These are phyloP conservation scores for Lagria hirta DNA, from an alignment of 2,888 invertebrate genomes.

Conservation along the genomic window DNA sequence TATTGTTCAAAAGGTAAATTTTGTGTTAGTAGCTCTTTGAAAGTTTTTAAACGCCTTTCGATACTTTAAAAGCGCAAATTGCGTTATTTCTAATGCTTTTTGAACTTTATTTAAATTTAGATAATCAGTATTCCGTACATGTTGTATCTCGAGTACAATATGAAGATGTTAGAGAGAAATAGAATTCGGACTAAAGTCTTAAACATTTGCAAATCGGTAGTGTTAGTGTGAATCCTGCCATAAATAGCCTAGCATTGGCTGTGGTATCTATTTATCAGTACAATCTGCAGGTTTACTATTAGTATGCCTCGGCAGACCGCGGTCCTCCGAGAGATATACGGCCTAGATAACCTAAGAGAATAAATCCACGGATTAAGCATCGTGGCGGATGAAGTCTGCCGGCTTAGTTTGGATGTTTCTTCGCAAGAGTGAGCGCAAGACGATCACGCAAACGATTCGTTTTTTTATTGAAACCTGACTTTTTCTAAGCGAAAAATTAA, in stretches of 20 bases:
- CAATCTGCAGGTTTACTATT: constrained; percentile 55
- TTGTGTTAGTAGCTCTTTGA: too few species aligned
- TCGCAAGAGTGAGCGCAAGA: constrained; percentile 18
- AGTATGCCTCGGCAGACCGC: constrained; percentile 53
- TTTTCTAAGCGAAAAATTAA: constrained; percentile 18
- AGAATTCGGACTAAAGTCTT: too few species aligned
- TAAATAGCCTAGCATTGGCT: constrained; percentile 50
- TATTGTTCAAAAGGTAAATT: too few species aligned
- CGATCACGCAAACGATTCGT: too few species aligned
- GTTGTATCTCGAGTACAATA: too few species aligned
- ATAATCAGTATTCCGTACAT: too few species aligned
- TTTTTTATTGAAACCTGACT: constrained; percentile 26
- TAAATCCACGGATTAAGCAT: constrained; percentile 54
- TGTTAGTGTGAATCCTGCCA: constrained; percentile 40
- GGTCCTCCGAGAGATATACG: constrained; percentile 53
- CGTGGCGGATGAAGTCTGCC: constrained; percentile 46
- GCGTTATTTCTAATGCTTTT: too few species aligned
- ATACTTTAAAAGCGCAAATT: too few species aligned
- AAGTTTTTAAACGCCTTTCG: too few species aligned
- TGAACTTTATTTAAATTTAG: too few species aligned
- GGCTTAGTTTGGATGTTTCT: constrained; percentile 32
- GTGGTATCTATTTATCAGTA: constrained; percentile 54
- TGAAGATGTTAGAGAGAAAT: too few species aligned
- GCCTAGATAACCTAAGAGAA: constrained; percentile 54
- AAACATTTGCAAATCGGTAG: constrained; percentile 22